These are phyloP conservation scores for Drosophila stalkeri DNA, from an alignment of 2,888 invertebrate genomes.

Conservation along the genomic window DNA sequence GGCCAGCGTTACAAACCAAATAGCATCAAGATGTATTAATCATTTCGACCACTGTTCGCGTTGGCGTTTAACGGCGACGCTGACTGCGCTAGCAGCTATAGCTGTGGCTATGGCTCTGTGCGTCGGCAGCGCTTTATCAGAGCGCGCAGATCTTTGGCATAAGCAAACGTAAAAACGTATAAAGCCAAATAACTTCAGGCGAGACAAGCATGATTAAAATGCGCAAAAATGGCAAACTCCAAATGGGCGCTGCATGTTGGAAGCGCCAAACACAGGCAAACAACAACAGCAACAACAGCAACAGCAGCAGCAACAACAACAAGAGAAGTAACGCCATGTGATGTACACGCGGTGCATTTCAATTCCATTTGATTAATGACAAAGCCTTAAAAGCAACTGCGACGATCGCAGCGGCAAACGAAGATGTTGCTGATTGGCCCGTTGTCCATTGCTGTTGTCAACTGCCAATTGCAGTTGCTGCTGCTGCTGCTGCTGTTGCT, in stretches of 20 bases:
- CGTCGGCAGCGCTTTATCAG: constrained; percentile 66
- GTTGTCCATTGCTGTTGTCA: constrained; percentile 55
- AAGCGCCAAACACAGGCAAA: constrained; percentile 58
- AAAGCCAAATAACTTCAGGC: constrained; percentile 77
- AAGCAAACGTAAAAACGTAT: constrained; percentile 60
- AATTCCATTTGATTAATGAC: constrained; percentile 81
- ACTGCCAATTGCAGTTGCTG: constrained; percentile 48
- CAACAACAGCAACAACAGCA: constrained; percentile 38
- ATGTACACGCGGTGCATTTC: constrained; percentile 80
- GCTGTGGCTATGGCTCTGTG: constrained; percentile 8
- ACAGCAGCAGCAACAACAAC: constrained; percentile 36
- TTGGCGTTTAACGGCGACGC: constrained; percentile 19
- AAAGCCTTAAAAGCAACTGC: constrained; percentile 76
- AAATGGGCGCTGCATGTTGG: constrained; percentile 78
- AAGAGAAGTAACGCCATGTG: constrained; percentile 62
- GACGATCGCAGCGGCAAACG: constrained; percentile 53
- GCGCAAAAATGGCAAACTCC: constrained; percentile 79
- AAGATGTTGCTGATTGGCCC: constrained; percentile 79
- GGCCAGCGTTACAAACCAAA: constrained; percentile 74
- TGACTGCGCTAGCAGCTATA: background rate
- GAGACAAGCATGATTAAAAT: constrained; percentile 80
- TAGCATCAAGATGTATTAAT: constrained; percentile 81
- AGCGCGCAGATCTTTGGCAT: constrained; percentile 67
- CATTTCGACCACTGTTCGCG: constrained; percentile 65
- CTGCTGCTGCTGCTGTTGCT: constrained; percentile 38